Evolutionary conservation across 2,797 vertebrate species (phyloP).

Genomic region (Catamblyrhynchus diadema): DNA sequence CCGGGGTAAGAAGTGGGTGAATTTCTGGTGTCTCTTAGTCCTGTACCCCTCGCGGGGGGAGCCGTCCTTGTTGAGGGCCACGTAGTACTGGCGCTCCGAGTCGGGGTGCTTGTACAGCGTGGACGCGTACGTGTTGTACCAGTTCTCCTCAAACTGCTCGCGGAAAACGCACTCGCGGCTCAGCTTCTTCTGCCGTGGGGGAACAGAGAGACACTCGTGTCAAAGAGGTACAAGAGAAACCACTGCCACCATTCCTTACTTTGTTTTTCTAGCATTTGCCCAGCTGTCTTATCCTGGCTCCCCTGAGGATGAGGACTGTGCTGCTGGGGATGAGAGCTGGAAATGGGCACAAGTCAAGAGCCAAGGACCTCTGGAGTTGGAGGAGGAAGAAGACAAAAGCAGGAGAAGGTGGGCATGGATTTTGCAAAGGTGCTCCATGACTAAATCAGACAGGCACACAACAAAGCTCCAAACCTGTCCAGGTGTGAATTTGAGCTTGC

Average conservation of each 20-base stretch:
- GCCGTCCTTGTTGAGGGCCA: conserved; percentile 97
- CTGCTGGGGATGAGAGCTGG: neutral
- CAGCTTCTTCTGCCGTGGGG: conserved; percentile 89
- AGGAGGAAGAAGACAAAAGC: neutral
- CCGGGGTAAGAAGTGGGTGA: conserved; percentile 95
- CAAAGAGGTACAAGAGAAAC: neutral
- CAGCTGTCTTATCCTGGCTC: neutral
- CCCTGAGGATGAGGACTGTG: fast-evolving
- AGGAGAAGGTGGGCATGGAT: neutral
- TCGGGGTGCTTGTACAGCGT: conserved; percentile 94
- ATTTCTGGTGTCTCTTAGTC: conserved; percentile 98
- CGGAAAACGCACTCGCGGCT: conserved; percentile 96
- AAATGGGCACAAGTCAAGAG: neutral
- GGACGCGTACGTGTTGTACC: conserved; percentile 99
- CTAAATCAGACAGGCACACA: neutral
- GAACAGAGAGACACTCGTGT: neutral
- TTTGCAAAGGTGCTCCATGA: neutral
- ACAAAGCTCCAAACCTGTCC: neutral
- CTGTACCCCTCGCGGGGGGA: conserved; percentile 93
- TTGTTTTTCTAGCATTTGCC: neutral
- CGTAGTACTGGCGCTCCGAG: conserved; percentile 92
- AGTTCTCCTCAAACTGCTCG: conserved; percentile 99
- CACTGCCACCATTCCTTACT: neutral
- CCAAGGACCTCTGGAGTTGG: neutral
- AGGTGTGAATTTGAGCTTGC: neutral